Base-by-base conservation (phyloP, 2,113 vertebrate species). In the Clupea harengus region DNA sequence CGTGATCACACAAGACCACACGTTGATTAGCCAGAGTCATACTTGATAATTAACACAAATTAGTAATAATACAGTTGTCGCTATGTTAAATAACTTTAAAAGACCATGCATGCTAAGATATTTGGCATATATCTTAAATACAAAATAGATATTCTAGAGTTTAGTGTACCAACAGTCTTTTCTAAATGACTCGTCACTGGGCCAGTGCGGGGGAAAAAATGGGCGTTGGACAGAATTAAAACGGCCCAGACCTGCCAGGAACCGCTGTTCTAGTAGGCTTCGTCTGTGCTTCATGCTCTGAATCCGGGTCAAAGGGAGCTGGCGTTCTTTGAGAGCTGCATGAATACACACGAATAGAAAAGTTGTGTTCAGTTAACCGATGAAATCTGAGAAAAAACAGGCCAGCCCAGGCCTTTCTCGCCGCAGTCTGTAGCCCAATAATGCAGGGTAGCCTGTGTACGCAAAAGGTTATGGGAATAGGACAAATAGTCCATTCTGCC, bases 321-420 rank as follows among this genome's bases (percentile, higher is more conserved):
- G 92, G 92, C 94, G 94, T 94, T 96, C 95, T 96, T 97, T 96
- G 93, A 96, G 93, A 94, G 50, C 95, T 97, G 97, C 97, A 97
- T 98, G 97, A 97, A 98, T 97, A 97, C 95, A 97, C 97, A 96
- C 95, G 95, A 97, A 97, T 97, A 95, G 96, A 94, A 93, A 97
- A 97, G 96, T 96, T 97, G 96, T 97, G 96, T 94, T 97, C 96
- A 97, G 96, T 96, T 97, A 97, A 97, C 95, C 96, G 95, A 94
- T 93, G 95, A 97, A 97, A 98, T 97, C 92, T 92, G 96, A 96
- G 95, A 94, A 92, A 86, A 94, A 94, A 94, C 93, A 94, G 94
- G 94, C 91, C 94, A 92, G 91, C 88, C 88, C 89, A 86, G 91
- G 89, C 89, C 89, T 94, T 94, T 94, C 91, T 94, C 92, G 89